These are phyloP conservation scores for Apis laboriosa DNA, from an alignment of 1,140 invertebrate species.

Conservation along the genomic window DNA sequence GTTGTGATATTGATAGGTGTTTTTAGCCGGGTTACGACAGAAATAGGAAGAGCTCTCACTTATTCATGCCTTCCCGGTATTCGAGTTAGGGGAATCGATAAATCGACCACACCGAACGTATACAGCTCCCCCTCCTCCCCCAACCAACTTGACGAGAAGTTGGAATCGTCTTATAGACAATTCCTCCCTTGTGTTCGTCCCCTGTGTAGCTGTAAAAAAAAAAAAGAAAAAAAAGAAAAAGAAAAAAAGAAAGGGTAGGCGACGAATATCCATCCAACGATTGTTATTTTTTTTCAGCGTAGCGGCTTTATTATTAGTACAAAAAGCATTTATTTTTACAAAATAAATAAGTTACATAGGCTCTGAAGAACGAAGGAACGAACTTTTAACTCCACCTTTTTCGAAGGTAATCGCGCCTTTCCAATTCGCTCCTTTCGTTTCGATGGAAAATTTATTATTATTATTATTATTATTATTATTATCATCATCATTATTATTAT, in stretches of 20 bases:
- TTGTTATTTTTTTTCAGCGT: conserved; percentile 60
- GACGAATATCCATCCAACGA: not conserved
- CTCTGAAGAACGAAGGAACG: conserved; percentile 54
- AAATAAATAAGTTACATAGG: conserved; percentile 80
- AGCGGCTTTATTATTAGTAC: conserved; percentile 80
- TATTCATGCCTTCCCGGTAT: conserved; percentile 77
- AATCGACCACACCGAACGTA: conserved; percentile 67
- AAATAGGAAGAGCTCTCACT: conserved; percentile 76
- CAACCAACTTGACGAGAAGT: conserved; percentile 69
- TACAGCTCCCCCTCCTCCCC: conserved; percentile 24
- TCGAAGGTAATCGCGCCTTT: conserved; percentile 1
- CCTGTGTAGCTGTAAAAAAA: no score
- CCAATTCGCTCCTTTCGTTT: conserved; percentile 25
- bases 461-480: no score
- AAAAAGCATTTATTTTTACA: conserved; percentile 79
- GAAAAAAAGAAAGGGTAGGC: not conserved
- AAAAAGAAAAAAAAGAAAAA: no score
- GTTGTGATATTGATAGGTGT: conserved; percentile 39
- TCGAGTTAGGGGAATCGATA: conserved; percentile 75
- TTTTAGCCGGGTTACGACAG: conserved; percentile 59
- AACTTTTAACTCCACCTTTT: conserved; percentile 32
- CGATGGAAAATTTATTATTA: conserved; percentile 2
- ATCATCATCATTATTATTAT: not conserved
- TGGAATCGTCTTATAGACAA: not conserved
- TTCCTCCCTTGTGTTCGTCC: no score